phyloP scores from a whole-genome alignment of 2,797 vertebrate genomes.

The Pangasius larnaudii region DNA sequence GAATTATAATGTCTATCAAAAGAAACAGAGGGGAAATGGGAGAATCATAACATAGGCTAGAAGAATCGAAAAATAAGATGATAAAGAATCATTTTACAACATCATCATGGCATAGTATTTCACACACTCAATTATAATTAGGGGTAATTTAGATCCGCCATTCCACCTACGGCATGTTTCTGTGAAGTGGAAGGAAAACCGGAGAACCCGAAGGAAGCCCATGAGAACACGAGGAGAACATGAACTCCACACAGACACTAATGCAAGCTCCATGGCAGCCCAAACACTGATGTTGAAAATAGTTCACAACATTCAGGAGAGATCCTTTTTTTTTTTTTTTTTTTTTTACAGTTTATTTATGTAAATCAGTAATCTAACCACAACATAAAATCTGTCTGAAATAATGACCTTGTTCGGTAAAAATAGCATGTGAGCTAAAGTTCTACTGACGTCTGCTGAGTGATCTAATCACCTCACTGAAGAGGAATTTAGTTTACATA shows the following conservation, averaged over 20 bases:
- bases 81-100: background rate
- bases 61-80: background rate
- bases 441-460: background rate
- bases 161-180: background rate
- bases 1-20: background rate
- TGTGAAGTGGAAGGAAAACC: background rate
- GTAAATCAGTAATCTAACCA: background rate
- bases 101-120: background rate
- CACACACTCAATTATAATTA: background rate
- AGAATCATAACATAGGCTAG: background rate
- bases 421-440: slow-evolving; percentile 22
- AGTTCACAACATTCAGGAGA: background rate
- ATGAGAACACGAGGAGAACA: background rate
- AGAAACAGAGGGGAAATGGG: background rate
- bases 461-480: slow-evolving; percentile 13
- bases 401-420: slow-evolving; percentile 11
- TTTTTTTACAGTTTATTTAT: background rate
- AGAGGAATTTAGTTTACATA: slow-evolving; percentile 32
- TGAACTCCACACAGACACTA: background rate
- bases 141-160: background rate
- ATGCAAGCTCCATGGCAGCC: background rate
- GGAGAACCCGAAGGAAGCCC: too few relatives aligned
- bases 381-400: background rate
- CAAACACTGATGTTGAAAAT: background rate
- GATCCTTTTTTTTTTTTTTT: too few relatives aligned